Percentiles rank a stretch among this genome's conserved stretches.
phyloP scores from a whole-genome alignment of 2,888 invertebrate genomes.

The Drosophila longiperda region DNA sequence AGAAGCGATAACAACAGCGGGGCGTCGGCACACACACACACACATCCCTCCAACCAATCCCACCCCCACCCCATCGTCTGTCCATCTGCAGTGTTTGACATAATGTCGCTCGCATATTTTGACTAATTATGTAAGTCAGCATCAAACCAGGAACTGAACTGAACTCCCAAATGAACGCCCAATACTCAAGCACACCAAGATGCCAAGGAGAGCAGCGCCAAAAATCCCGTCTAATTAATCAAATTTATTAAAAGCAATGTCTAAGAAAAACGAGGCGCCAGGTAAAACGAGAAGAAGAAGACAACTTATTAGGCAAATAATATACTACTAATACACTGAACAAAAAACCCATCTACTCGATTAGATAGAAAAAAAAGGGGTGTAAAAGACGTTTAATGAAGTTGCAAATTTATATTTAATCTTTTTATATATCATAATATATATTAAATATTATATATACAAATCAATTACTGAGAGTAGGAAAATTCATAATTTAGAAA shows the following conservation, averaged over 20 bases:
- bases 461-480: neutral
- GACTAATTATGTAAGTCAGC: slow-evolving; percentile 63
- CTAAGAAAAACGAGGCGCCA: slow-evolving; percentile 10
- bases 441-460: too few species aligned
- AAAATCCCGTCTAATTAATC: slow-evolving; percentile 67
- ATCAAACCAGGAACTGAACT: neutral
- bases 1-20: slow-evolving; percentile 31
- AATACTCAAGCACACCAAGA: slow-evolving; percentile 3
- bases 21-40: slow-evolving; percentile 1
- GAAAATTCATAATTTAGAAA: neutral
- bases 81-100: slow-evolving; percentile 41
- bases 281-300: slow-evolving; percentile 1
- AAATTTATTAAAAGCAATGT: slow-evolving; percentile 63
- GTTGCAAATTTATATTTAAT: neutral
- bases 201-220: slow-evolving; percentile 37
- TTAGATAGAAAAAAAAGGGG: too few species aligned
- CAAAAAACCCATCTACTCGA: too few species aligned
- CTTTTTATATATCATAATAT: too few species aligned
- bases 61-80: neutral
- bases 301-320: neutral
- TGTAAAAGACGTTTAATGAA: neutral
- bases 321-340: neutral
- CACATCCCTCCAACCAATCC: neutral
- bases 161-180: neutral
- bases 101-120: slow-evolving; percentile 65